These are phyloP conservation scores for Hippolais icterina DNA, from an alignment of 2,113 vertebrate species.

Conservation along the genomic window DNA sequence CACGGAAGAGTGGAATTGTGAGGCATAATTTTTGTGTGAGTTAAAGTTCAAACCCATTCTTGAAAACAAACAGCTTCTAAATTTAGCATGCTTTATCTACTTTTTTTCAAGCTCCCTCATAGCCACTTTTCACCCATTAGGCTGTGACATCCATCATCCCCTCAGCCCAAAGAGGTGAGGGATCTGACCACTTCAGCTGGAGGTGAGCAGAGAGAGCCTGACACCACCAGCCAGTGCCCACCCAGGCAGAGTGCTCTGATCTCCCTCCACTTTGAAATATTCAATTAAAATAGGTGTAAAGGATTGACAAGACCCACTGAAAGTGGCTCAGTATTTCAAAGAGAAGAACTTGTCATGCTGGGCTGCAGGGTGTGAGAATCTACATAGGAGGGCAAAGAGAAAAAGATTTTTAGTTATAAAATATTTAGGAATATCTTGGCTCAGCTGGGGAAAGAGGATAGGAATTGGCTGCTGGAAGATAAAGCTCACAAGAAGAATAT, in stretches of 20 bases:
- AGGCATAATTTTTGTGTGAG: background rate
- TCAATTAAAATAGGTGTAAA: constrained; percentile 48
- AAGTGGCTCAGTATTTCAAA: constrained; percentile 43
- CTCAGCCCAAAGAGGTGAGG: background rate
- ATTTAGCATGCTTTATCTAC: background rate
- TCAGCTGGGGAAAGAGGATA: background rate
- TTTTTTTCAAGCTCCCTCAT: background rate
- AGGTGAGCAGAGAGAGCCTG: background rate
- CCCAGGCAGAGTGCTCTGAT: constrained; percentile 31
- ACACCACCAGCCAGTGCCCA: background rate
- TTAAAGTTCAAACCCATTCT: background rate
- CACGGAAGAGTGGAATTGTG: background rate
- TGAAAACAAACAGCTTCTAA: constrained; percentile 23
- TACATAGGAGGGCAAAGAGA: constrained; percentile 33
- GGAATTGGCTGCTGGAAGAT: constrained; percentile 17
- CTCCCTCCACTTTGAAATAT: constrained; percentile 8
- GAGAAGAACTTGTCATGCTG: background rate
- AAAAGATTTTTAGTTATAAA: constrained; percentile 46
- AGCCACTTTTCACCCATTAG: background rate
- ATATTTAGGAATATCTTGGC: constrained; percentile 41
- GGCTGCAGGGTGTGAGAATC: constrained; percentile 21
- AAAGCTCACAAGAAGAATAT: background rate
- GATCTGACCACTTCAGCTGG: background rate
- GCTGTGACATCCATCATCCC: background rate
- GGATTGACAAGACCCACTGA: constrained; percentile 16